Conservation (phyloP, 2,113 vertebrate genomes). For the Cinclus mexicanus region DNA sequence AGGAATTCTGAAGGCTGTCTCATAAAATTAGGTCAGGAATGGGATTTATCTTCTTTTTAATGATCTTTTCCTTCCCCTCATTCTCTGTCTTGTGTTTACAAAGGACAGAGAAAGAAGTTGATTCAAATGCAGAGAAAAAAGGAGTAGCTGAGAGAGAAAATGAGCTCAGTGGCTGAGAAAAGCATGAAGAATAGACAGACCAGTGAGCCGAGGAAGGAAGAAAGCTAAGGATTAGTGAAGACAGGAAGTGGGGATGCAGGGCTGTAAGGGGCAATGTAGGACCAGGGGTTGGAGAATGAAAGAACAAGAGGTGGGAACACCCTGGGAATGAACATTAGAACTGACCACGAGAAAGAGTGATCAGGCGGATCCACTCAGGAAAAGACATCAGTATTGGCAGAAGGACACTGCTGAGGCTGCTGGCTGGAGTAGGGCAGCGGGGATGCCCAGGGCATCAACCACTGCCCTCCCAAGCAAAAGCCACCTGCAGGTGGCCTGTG, state of each 20-base stretch:
- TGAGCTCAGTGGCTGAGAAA: neutral
- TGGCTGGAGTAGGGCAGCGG: neutral
- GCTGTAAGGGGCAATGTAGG: rapidly evolving
- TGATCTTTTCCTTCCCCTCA: neutral
- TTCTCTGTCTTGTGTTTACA: neutral
- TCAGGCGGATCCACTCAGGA: neutral
- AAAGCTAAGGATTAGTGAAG: neutral
- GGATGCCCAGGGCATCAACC: neutral
- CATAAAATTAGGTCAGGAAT: neutral
- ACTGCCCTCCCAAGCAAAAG: neutral
- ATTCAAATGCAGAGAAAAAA: neutral
- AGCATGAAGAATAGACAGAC: neutral
- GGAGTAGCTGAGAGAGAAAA: neutral
- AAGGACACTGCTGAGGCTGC: neutral
- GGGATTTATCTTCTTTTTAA: neutral
- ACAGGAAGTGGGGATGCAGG: neutral
- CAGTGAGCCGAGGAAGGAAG: neutral
- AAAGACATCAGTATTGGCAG: neutral
- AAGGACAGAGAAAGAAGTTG: neutral
- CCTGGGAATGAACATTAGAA: neutral
- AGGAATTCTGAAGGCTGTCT: neutral
- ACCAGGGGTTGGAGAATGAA: neutral
- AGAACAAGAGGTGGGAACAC: neutral
- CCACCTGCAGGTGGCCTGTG: no score
- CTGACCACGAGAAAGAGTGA: neutral